Conservation (phyloP, 2,888 invertebrate species). For the Spicauda simplicius region DNA sequence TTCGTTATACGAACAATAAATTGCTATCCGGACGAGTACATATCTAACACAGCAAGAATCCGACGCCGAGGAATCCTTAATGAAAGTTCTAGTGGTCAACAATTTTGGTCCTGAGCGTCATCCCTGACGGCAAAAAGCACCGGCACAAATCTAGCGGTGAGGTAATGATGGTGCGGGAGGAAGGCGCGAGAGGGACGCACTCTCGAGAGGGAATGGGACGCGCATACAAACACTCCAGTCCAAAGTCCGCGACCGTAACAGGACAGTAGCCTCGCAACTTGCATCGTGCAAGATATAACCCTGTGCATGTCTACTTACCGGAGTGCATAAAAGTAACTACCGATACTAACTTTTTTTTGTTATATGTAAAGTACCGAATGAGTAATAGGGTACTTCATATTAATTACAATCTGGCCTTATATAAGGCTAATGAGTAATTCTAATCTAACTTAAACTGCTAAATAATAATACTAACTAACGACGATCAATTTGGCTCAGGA, state of each 20-base stretch:
- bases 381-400: no score
- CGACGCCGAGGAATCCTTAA: slow-evolving; percentile 12
- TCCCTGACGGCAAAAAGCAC: slow-evolving; percentile 61
- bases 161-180: slow-evolving; percentile 62
- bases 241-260: slow-evolving; percentile 72
- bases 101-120: slow-evolving; percentile 28
- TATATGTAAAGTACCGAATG: no score
- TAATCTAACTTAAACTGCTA: no score
- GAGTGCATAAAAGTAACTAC: neutral
- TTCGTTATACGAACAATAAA: neutral
- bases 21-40: neutral
- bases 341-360: no score
- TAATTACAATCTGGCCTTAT: no score
- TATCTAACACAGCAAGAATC: slow-evolving; percentile 9
- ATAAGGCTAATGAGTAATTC: no score
- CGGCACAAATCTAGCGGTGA: slow-evolving; percentile 65
- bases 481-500: neutral
- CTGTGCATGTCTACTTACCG: slow-evolving; percentile 11
- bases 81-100: slow-evolving; percentile 26
- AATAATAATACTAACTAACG: no score
- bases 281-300: slow-evolving; percentile 27
- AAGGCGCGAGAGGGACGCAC: slow-evolving; percentile 43
- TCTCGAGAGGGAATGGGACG: slow-evolving; percentile 62
- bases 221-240: slow-evolving; percentile 71
- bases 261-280: slow-evolving; percentile 64